Conservation (phyloP, 2,113 vertebrate genomes). For the Melanocharis versteri region DNA sequence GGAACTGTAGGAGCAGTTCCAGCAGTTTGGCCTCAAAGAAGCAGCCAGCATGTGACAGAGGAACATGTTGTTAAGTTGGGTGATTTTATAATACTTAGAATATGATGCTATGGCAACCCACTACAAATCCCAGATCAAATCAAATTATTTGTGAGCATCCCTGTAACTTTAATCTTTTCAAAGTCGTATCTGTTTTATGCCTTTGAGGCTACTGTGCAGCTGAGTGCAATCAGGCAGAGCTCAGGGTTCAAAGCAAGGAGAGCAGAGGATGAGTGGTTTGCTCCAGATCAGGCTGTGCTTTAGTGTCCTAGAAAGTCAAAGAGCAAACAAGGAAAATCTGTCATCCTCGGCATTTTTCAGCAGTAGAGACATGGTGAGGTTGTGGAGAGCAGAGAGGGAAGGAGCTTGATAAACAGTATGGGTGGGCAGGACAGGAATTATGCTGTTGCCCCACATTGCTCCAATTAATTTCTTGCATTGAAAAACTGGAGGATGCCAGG, state of each 20-base stretch:
- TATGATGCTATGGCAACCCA: conserved; percentile 62
- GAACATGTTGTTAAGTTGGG: conserved; percentile 43
- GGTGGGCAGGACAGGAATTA: not conserved
- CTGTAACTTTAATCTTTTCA: conserved; percentile 41
- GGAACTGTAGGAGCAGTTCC: not conserved
- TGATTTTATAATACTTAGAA: conserved; percentile 37
- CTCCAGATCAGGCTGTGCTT: not conserved
- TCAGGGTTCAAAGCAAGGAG: conserved; percentile 15
- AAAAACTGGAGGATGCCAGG: not conserved
- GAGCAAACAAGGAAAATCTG: not conserved
- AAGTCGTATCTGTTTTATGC: not conserved
- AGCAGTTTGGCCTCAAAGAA: conserved; percentile 27
- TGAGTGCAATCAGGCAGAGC: conserved; percentile 10
- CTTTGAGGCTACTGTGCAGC: conserved; percentile 13
- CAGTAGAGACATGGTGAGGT: not conserved
- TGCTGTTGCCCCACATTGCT: not conserved
- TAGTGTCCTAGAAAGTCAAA: conserved; percentile 26
- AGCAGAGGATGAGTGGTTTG: not conserved
- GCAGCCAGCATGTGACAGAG: conserved; percentile 22
- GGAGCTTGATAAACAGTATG: not conserved
- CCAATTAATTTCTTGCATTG: not conserved
- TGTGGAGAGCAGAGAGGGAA: not conserved
- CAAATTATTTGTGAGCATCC: conserved; percentile 42
- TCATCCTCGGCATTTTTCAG: not conserved
- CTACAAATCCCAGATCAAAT: conserved; percentile 55